Conservation (phyloP, 2,113 vertebrate genomes). For the Caracal caracal region DNA sequence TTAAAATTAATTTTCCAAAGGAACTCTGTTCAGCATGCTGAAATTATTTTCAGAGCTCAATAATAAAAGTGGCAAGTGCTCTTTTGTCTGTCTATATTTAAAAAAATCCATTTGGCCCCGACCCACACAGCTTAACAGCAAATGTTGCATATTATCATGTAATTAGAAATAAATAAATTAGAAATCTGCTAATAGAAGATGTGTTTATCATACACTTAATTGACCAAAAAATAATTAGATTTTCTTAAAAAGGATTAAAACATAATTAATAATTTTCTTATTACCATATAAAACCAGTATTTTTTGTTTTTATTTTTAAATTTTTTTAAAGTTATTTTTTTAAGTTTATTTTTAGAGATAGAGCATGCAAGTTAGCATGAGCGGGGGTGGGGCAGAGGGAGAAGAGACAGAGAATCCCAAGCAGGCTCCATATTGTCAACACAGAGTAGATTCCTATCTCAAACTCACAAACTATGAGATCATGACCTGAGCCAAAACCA, state of each 20-base stretch:
- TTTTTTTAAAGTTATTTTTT: too few species aligned
- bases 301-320: background rate
- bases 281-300: background rate
- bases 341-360: too few species aligned
- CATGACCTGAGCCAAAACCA: too few species aligned
- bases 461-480: too few species aligned
- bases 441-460: too few species aligned
- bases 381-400: too few species aligned
- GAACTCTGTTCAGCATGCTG: slow-evolving; percentile 38
- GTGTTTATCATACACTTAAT: background rate
- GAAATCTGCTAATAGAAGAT: slow-evolving; percentile 33
- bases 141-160: slow-evolving; percentile 50
- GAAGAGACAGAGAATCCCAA: too few species aligned
- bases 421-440: too few species aligned
- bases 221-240: slow-evolving; percentile 28
- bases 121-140: slow-evolving; percentile 24
- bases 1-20: slow-evolving; percentile 72
- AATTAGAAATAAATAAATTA: slow-evolving; percentile 66
- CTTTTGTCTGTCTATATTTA: slow-evolving; percentile 34
- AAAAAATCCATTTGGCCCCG: slow-evolving; percentile 41
- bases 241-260: slow-evolving; percentile 37
- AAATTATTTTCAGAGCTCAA: slow-evolving; percentile 57
- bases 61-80: slow-evolving; percentile 46
- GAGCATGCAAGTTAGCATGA: too few species aligned
- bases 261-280: slow-evolving; percentile 35